Percentiles rank a stretch among this genome's conserved stretches.
These are phyloP conservation scores for Rhagoletis zephyria DNA, from an alignment of 1,140 invertebrate species.

Conservation along the genomic window DNA sequence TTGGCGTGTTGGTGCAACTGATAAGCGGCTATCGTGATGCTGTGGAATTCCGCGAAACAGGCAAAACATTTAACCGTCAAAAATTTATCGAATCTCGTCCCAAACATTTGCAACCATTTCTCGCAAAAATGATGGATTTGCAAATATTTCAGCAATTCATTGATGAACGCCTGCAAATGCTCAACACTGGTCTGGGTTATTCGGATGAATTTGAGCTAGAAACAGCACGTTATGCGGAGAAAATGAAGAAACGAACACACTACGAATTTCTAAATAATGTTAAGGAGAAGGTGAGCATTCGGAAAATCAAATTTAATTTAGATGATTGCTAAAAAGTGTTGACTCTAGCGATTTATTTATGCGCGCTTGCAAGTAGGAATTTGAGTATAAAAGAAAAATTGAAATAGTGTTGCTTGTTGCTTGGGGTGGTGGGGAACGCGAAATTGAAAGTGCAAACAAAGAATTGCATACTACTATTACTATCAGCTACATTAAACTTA, in stretches of 20 bases:
- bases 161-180: slow-evolving; percentile 89
- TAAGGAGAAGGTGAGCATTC: slow-evolving; percentile 80
- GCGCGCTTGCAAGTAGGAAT: background rate
- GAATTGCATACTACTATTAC: background rate
- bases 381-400: background rate
- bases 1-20: slow-evolving; percentile 89
- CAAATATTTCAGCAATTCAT: slow-evolving; percentile 98
- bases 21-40: slow-evolving; percentile 95
- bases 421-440: background rate
- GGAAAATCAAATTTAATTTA: too few relatives aligned
- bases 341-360: background rate
- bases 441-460: background rate
- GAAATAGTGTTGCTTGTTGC: slow-evolving; percentile 24
- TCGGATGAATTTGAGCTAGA: slow-evolving; percentile 96
- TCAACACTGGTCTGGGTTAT: slow-evolving; percentile 90
- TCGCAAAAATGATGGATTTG: slow-evolving; percentile 90
- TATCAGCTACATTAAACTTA: background rate
- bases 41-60: slow-evolving; percentile 81
- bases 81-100: slow-evolving; percentile 90
- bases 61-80: slow-evolving; percentile 88
- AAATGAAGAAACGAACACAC: slow-evolving; percentile 84
- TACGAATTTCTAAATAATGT: slow-evolving; percentile 87
- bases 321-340: background rate
- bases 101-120: slow-evolving; percentile 87
- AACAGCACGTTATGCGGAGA: slow-evolving; percentile 88